Evolutionary conservation across 2,888 invertebrate genomes (phyloP), one percentile per base, ranked within the genome.

Genomic region (Barypeithes pellucidus): DNA sequence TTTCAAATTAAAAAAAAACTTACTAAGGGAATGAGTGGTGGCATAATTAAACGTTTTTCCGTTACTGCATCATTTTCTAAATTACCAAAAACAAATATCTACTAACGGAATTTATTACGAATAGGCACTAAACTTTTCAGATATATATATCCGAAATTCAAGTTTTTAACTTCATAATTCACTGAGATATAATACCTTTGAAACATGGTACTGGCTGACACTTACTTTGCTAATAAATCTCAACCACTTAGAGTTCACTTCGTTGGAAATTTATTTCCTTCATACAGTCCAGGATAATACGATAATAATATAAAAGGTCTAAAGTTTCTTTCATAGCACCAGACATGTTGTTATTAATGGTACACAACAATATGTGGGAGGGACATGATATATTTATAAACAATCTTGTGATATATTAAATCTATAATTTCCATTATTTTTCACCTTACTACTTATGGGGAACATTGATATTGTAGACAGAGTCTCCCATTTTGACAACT

Each of bases 191-290:
- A 45, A 11, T 45, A 24, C 24, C 41, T 57, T 65, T 45, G 66
- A 59, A 72, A 67, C 54, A 62, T 47, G 67, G 71, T 75, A 71
- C 67, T 47, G 63, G 54, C 43, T 57, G 71, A 75, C 71, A 67
- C 57, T 67, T 66, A 67, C 61, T 67, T 59, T 63, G 22, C 20
- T 59, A 41, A 75, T 75, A 75, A 75, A 75, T 75, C 57, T 63
- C 22, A 50, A 65, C 63, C 71, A 75, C 72, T 75, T 75, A 75
- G 24, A 75, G 68, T 72, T 75, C 63, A 72, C 75, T 71, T 71
- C 43, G 67, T 47, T 57, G 61, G 75, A 62, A 72, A 67, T 73
- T 65, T 74, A 74, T 67, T 62, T 70, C 61, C 61, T 63, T 57
- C 59, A 60, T 59, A 60, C 54, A 68, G 65, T 65, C 50, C 69